Conservation (phyloP, 1,140 invertebrate genomes). For the Linepithema humile region DNA sequence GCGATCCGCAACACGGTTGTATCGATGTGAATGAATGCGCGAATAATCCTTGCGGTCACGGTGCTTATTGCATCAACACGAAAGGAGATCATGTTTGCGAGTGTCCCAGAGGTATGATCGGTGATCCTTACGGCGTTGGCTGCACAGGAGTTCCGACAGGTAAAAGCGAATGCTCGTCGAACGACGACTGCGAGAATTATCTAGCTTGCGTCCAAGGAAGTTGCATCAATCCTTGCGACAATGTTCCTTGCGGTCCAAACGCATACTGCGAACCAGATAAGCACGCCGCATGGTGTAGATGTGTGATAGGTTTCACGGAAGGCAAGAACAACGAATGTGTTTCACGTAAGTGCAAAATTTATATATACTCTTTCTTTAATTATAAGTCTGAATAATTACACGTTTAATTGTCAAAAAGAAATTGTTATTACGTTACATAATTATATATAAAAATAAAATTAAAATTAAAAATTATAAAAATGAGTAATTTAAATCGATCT, state of each 20-base stretch:
- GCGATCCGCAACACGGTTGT: constrained; percentile 93
- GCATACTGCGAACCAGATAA: constrained; percentile 94
- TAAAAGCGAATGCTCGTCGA: constrained; percentile 88
- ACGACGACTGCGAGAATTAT: constrained; percentile 92
- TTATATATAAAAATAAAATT: neutral
- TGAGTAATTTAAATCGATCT: too few relatives aligned
- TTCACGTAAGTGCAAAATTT: constrained; percentile 86
- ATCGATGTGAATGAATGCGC: constrained; percentile 93
- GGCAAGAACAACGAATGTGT: constrained; percentile 91
- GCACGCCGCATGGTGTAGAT: constrained; percentile 95
- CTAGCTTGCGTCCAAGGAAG: constrained; percentile 90
- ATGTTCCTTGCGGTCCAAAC: constrained; percentile 92
- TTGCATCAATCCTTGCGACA: constrained; percentile 92
- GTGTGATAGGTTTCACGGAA: constrained; percentile 92
- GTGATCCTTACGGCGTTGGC: constrained; percentile 93
- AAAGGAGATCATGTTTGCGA: constrained; percentile 93
- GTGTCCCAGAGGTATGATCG: constrained; percentile 91
- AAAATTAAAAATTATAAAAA: neutral
- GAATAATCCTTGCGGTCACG: constrained; percentile 92
- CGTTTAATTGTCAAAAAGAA: neutral
- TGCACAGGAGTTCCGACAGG: constrained; percentile 86
- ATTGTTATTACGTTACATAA: neutral
- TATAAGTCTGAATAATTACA: neutral
- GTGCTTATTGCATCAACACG: constrained; percentile 94
- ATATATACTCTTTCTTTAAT: neutral